Evolutionary conservation across 2,797 vertebrate genomes (phyloP).

Genomic region (Acipenser ruthenus): DNA sequence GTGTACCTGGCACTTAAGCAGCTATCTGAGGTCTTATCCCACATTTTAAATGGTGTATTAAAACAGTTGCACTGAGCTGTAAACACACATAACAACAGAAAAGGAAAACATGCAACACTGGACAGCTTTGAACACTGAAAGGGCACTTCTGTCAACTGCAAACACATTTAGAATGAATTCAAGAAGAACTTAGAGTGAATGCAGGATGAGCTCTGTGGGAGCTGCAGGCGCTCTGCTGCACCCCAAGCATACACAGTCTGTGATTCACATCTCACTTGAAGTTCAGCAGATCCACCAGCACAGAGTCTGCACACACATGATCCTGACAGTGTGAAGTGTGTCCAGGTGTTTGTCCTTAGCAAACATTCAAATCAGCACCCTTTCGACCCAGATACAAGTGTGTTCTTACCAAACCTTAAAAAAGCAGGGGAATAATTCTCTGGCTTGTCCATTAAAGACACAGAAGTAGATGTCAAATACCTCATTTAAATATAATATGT

Average conservation of each 20-base stretch:
- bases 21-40: no score
- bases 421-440: constrained; percentile 35
- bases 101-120: no score
- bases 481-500: constrained; percentile 3
- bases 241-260: no score
- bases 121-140: no score
- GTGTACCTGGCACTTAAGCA: no score
- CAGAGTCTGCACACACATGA: constrained; percentile 36
- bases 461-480: constrained; percentile 14
- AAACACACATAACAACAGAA: no score
- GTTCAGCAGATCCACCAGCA: constrained; percentile 18
- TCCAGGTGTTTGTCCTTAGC: constrained; percentile 59
- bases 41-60: no score
- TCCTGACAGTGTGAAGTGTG: constrained; percentile 38
- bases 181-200: constrained; percentile 20
- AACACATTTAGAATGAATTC: constrained; percentile 29
- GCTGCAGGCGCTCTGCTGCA: not conserved
- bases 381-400: constrained; percentile 57
- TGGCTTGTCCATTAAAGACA: constrained; percentile 13
- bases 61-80: no score
- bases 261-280: no score
- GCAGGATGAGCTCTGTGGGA: not conserved
- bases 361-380: constrained; percentile 40
- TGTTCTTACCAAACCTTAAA: constrained; percentile 55
- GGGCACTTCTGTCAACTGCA: not conserved